These are phyloP conservation scores for Thereva nobilitata DNA, from an alignment of 2,888 invertebrate genomes.

Conservation along the genomic window DNA sequence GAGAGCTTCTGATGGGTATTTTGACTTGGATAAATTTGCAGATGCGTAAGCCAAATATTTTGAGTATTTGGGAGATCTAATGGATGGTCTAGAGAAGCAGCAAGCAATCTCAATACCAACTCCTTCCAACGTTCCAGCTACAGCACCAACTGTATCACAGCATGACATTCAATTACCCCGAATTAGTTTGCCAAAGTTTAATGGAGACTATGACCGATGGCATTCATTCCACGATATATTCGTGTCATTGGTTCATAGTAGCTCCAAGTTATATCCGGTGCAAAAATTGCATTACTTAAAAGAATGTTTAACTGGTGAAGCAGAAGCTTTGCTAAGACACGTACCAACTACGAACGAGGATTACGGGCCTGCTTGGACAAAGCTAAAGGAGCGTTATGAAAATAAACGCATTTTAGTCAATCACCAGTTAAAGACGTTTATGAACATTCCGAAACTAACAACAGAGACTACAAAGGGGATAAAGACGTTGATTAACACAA, in stretches of 20 bases:
- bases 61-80: no score
- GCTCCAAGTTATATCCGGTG: slow-evolving; percentile 8
- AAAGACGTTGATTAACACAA: slow-evolving; percentile 35
- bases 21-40: no score
- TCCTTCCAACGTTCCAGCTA: no score
- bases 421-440: slow-evolving; percentile 28
- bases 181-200: slow-evolving; percentile 12
- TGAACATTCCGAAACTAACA: not conserved
- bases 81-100: no score
- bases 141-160: no score
- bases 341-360: slow-evolving; percentile 27
- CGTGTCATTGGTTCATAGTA: slow-evolving; percentile 1
- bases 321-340: slow-evolving; percentile 23
- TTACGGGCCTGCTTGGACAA: slow-evolving; percentile 31
- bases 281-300: slow-evolving; percentile 34
- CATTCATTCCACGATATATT: slow-evolving; percentile 9
- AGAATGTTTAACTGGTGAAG: slow-evolving; percentile 18
- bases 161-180: no score
- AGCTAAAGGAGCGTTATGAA: slow-evolving; percentile 34
- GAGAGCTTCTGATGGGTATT: no score
- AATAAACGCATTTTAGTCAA: slow-evolving; percentile 37
- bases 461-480: slow-evolving; percentile 11
- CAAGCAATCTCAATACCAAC: no score
- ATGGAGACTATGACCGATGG: slow-evolving; percentile 35
- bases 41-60: no score